These are phyloP conservation scores for Dicentrarchus labrax DNA, from an alignment of 2,113 vertebrate genomes.

Conservation along the genomic window DNA sequence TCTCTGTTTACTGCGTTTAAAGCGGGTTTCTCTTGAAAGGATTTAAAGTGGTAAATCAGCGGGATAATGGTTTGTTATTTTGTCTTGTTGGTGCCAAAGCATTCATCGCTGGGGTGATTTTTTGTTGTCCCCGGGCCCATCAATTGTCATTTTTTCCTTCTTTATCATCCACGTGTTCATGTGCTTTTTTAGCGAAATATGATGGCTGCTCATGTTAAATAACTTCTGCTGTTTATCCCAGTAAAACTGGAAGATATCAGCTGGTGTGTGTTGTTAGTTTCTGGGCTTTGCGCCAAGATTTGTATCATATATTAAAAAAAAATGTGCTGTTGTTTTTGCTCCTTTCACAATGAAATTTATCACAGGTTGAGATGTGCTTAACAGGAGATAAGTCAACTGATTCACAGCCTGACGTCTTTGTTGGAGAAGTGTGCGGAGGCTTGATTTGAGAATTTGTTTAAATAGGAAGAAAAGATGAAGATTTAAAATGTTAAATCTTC, in stretches of 20 bases:
- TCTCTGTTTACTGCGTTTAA: constrained; percentile 58
- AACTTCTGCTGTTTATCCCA: background rate
- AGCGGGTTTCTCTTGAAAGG: constrained; percentile 42
- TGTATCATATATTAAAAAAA: constrained; percentile 17
- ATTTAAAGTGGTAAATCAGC: constrained; percentile 68
- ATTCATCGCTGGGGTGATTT: constrained; percentile 31
- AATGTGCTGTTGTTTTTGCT: constrained; percentile 11
- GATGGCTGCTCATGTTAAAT: constrained; percentile 4
- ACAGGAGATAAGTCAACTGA: constrained; percentile 13
- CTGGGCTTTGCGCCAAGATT: background rate
- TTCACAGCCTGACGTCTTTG: background rate
- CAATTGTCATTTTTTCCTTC: constrained; percentile 52
- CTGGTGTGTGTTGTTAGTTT: background rate
- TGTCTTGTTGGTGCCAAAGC: constrained; percentile 4
- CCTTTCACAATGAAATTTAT: constrained; percentile 27
- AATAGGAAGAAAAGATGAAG: no score
- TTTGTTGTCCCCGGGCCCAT: background rate
- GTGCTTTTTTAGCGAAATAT: background rate
- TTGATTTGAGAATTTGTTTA: constrained; percentile 18
- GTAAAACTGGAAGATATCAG: constrained; percentile 1
- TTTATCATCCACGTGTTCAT: constrained; percentile 6
- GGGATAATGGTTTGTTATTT: constrained; percentile 62
- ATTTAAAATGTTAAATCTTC: no score
- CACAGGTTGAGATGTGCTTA: background rate
- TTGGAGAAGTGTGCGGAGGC: background rate